Evolutionary conservation across 1,140 invertebrate genomes (phyloP), one percentile per base, ranked within the genome.

Genomic region (Fragariocoptes setiger): DNA sequence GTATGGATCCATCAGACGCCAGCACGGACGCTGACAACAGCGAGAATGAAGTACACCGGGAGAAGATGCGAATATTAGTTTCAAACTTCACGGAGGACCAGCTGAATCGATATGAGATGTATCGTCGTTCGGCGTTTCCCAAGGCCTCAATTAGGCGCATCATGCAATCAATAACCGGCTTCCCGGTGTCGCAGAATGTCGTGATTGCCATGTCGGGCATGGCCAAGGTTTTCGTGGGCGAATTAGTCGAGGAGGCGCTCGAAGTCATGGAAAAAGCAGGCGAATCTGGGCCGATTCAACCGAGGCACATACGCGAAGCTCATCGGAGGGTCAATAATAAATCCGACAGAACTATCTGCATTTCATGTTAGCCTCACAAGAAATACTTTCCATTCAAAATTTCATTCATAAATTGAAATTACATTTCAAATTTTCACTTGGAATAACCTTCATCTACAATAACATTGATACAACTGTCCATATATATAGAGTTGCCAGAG

Each of bases 141-240:
- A 95, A 94, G 63, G 83, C 86, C 38, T 75, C 86, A 3, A 83
- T 97, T 35, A 94, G 92, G 62, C 68, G 85, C 46, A 60, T 78
- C 19, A 92, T 95, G 79, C 86, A 95, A 61, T 90, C 83, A 3
- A 90, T 94, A 40, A 92, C 86, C 2, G 85, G 85, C 3, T 78
- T 77, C 55, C 80, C 85, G 2, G 78, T 95, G 1, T 90, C 86
- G 1, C 88, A 95, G 57, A 97, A 95, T 69, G 90, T 95, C 44
- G 86, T 97, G 0, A 99, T 99, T 53, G 90, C 90, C 0, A 92
- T 99, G 76, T 82, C 90, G 35, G 90, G 90, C 47, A 95, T 97
- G 53, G 80, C 90, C 1, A 99, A 99, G 64, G 88, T 99, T 0
- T 97, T 94, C 66, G 85, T 92, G 37, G 88, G 88, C 21, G 90